phyloP scores from a whole-genome alignment of 2,888 invertebrate genomes.

The Drosophila putrida region DNA sequence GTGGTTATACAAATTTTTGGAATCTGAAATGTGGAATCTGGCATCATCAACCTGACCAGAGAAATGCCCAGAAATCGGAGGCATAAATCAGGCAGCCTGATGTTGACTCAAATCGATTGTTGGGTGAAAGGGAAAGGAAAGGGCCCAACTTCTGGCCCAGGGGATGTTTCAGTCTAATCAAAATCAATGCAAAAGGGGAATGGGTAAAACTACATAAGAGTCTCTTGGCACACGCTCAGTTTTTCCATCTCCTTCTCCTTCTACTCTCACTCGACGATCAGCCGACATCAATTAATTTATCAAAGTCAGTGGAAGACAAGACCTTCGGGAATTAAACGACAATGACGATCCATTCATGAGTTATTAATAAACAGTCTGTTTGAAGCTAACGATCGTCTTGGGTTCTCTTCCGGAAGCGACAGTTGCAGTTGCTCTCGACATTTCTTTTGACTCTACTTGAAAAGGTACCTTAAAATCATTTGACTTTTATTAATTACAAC shows the following conservation, averaged over 20 bases:
- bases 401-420: constrained; percentile 65
- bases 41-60: constrained; percentile 70
- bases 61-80: constrained; percentile 61
- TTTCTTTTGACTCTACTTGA: constrained; percentile 40
- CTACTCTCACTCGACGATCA: constrained; percentile 44
- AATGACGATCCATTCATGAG: constrained; percentile 70
- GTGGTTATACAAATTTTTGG: constrained; percentile 66
- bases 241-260: not conserved
- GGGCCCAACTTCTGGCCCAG: constrained; percentile 31
- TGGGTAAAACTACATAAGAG: constrained; percentile 17
- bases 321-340: constrained; percentile 72
- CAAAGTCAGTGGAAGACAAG: constrained; percentile 72
- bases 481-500: constrained; percentile 77
- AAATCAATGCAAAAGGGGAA: constrained; percentile 50
- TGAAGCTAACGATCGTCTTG: constrained; percentile 55
- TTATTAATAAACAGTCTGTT: constrained; percentile 67
- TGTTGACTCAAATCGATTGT: constrained; percentile 55
- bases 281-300: constrained; percentile 72
- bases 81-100: constrained; percentile 67
- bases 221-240: constrained; percentile 55
- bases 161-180: constrained; percentile 62
- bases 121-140: constrained; percentile 55
- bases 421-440: constrained; percentile 65
- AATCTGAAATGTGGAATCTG: constrained; percentile 55
- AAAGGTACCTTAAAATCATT: constrained; percentile 47